Evolutionary conservation across 2,888 invertebrate species (phyloP).

Genomic region (Pandemis cinnamomeana): DNA sequence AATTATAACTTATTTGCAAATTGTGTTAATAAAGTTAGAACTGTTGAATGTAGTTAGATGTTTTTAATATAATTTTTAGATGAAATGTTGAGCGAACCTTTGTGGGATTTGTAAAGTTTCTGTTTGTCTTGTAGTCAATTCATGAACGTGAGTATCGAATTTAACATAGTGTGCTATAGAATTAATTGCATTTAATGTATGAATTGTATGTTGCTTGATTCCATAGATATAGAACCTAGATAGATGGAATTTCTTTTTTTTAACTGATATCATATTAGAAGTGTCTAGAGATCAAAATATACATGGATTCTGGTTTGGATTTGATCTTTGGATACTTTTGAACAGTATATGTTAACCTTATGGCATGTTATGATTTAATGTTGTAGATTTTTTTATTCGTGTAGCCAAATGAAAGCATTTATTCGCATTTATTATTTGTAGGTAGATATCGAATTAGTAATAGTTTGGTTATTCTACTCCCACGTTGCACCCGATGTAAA

Average conservation of each 20-base stretch:
- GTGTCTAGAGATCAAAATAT: too few relatives aligned
- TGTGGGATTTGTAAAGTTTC: neutral
- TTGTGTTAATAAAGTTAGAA: neutral
- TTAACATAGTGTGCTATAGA: constrained; percentile 61
- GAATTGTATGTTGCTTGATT: constrained; percentile 21
- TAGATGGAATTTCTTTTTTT: neutral
- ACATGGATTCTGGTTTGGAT: too few relatives aligned
- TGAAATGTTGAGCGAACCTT: neutral
- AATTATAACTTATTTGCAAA: constrained; percentile 7
- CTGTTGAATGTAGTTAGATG: constrained; percentile 1
- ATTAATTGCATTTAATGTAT: constrained; percentile 43
- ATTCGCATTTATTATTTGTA: constrained; percentile 45
- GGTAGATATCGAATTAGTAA: constrained; percentile 38
- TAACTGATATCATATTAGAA: neutral
- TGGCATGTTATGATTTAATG: neutral
- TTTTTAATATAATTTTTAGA: neutral
- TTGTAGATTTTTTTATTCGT: neutral
- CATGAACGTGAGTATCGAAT: constrained; percentile 55
- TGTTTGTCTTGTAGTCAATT: constrained; percentile 48
- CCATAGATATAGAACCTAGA: constrained; percentile 28
- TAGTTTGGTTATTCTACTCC: neutral
- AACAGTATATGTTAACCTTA: too few relatives aligned
- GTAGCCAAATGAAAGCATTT: constrained; percentile 46
- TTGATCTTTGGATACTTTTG: too few relatives aligned
- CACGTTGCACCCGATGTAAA: neutral